A percentile compares a stretch with the other conserved stretches of the same genome.
phyloP scores from a whole-genome alignment of 2,113 vertebrate species.

The Silurus meridionalis region DNA sequence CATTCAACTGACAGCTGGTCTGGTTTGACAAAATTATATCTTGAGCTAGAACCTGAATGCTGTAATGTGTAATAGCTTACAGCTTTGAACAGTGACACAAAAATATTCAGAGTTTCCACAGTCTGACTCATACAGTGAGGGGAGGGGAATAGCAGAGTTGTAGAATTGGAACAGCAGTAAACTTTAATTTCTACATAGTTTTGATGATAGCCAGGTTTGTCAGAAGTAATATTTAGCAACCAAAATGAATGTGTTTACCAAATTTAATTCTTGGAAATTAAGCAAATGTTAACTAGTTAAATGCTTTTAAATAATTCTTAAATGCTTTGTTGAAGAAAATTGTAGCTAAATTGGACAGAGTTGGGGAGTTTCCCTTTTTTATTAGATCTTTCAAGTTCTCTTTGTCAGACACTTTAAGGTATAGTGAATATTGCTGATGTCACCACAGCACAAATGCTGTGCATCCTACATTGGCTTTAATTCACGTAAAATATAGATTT shows the following conservation, averaged over 20 bases:
- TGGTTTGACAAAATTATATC: conserved; percentile 48
- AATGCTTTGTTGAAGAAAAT: background rate
- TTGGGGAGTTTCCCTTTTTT: background rate
- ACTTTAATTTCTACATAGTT: background rate
- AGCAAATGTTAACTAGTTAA: background rate
- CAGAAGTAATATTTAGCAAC: background rate
- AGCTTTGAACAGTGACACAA: conserved; percentile 67
- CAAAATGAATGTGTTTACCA: background rate
- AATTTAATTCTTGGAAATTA: background rate
- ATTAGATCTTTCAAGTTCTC: background rate
- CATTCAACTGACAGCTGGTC: conserved; percentile 24
- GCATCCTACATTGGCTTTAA: background rate
- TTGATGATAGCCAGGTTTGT: background rate
- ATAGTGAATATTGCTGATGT: background rate
- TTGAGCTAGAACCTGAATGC: conserved; percentile 61
- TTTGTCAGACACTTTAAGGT: background rate
- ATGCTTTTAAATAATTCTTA: background rate
- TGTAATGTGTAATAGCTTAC: conserved; percentile 69
- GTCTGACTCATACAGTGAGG: conserved; percentile 53
- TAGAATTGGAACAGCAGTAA: background rate
- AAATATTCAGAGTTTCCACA: conserved; percentile 77
- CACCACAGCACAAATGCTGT: background rate
- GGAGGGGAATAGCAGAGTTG: conserved; percentile 19
- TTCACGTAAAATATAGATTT: background rate
- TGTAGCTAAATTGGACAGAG: background rate